Base-by-base conservation (phyloP, 1,140 invertebrate species). In the Gonatopus flavifemur region DNA sequence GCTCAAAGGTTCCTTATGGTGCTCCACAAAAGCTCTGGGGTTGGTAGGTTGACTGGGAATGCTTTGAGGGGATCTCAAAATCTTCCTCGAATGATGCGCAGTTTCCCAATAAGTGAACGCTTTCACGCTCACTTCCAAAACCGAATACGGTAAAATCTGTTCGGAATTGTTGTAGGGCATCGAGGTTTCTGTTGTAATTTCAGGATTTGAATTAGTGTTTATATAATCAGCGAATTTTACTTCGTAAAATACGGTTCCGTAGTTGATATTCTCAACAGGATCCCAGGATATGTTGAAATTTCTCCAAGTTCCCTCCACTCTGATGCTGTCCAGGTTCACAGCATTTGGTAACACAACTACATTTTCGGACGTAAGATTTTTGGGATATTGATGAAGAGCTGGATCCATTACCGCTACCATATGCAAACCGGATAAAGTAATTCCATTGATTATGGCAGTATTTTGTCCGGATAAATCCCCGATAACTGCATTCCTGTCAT, bases 61-160 rank as follows among this genome's bases (percentile, higher is more conserved):
- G 35, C 87, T 84, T 35, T 87, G 81, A 0, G 89, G 89, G 0
- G 88, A 87, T 56, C 79, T 79, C 0, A 88, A 56, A 18, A 73
- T 67, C 0, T 80, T 77, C 3, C 80, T 80, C 0, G 86, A 83
- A 19, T 81, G 78, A 7, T 79, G 70, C 0, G 90, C 86, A 6
- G 86, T 82, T 22, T 88, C 88, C 92, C 93, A 96, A 57, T 88
- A 88, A 0, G 92, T 93, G 55, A 88, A 88, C 0, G 91, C 87
- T 40, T 87, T 84, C 2, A 96, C 81, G 1, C 83, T 84, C 3
- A 93, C 81, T 25, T 84, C 83, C 6, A 94, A 59, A 7, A 76
- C 66, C 1, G 86, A 84, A 67, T 87, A 90, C 0, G 91, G 87
- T 6, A 81, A 62, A 40, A 90, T 77, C 13, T 69, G 60, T 62